Conservation (phyloP, 2,888 invertebrate species). For the Oasisia sp. region DNA sequence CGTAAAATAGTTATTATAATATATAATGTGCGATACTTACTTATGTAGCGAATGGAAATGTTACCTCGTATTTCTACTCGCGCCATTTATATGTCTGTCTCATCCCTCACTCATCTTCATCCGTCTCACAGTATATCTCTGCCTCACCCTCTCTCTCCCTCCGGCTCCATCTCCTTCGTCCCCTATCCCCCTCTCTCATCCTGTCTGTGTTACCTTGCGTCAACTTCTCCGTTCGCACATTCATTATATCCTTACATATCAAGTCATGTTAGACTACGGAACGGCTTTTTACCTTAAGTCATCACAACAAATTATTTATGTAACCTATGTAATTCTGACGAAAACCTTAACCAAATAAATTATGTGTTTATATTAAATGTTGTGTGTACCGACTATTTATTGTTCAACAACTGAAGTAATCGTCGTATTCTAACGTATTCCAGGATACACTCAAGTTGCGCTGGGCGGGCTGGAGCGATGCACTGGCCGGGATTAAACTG, state of each 20-base stretch:
- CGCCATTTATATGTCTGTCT: neutral
- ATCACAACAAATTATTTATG: too few species aligned
- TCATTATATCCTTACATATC: too few species aligned
- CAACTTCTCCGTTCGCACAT: too few species aligned
- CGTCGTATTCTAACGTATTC: neutral
- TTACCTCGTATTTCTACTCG: too few species aligned
- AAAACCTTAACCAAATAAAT: too few species aligned
- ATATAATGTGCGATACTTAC: too few species aligned
- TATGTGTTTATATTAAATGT: neutral
- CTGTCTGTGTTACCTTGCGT: too few species aligned
- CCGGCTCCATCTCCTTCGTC: neutral
- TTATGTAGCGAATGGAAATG: too few species aligned
- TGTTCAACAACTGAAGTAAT: neutral
- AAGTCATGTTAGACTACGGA: too few species aligned
- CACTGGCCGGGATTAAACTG: neutral
- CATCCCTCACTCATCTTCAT: neutral
- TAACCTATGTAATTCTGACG: too few species aligned
- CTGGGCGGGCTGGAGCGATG: conserved; percentile 25
- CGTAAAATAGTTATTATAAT: too few species aligned
- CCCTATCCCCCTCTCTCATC: neutral
- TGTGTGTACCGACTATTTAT: neutral
- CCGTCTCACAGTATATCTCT: neutral
- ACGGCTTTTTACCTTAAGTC: too few species aligned
- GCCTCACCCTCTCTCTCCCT: neutral
- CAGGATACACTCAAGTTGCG: neutral